phyloP scores from a whole-genome alignment of 2,888 invertebrate genomes.

The Caenorhabditis sulstoni region DNA sequence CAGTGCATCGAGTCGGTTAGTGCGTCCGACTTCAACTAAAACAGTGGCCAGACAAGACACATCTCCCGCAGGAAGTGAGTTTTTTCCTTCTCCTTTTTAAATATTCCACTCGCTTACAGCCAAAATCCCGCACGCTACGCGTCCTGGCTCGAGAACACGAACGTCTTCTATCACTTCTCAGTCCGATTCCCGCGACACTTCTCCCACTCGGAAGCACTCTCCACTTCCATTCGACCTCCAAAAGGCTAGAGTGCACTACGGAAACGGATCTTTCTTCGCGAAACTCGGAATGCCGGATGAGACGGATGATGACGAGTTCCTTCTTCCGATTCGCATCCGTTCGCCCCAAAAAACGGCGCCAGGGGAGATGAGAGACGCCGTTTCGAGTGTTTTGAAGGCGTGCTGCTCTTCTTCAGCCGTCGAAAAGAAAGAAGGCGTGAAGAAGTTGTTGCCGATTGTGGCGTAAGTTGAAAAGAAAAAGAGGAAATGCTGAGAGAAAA shows the following conservation, averaged over 20 bases:
- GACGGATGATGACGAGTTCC: conserved; percentile 48
- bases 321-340: conserved; percentile 32
- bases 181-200: conserved; percentile 37
- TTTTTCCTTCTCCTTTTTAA: conserved; percentile 3
- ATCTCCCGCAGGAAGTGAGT: conserved; percentile 38
- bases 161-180: conserved; percentile 46
- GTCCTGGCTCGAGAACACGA: conserved; percentile 41
- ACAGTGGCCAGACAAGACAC: conserved; percentile 51
- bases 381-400: conserved; percentile 37
- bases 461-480: conserved; percentile 33
- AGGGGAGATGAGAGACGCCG: conserved; percentile 23
- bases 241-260: conserved; percentile 38
- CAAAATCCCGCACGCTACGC: conserved; percentile 31
- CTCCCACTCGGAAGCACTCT: conserved; percentile 41
- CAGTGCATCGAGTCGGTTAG: conserved; percentile 22
- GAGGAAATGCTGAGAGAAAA: too few species aligned
- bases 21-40: conserved; percentile 40
- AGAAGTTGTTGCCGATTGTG: conserved; percentile 33
- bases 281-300: conserved; percentile 46
- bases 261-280: conserved; percentile 40
- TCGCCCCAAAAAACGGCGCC: conserved; percentile 20
- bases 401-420: conserved; percentile 36
- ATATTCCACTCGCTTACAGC: conserved; percentile 12
- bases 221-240: conserved; percentile 28
- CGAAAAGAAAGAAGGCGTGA: conserved; percentile 50